Conservation (phyloP, 2,888 invertebrate species). For the Cephonodes hylas region DNA sequence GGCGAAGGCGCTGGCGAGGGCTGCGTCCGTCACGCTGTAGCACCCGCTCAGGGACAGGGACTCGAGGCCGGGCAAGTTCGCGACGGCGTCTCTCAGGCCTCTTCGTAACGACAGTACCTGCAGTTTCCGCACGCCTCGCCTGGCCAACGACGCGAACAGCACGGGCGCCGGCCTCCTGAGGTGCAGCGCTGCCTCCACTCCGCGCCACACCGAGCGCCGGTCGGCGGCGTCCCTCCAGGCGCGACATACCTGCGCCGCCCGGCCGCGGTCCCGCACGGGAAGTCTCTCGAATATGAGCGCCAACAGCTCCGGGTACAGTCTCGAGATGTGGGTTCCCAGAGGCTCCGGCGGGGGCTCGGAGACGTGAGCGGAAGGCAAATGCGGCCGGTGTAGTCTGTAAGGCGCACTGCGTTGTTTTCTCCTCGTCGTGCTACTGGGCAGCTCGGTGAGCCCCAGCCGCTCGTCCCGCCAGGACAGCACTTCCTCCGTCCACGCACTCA, state of each 20-base stretch:
- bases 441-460: slow-evolving; percentile 69
- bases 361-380: slow-evolving; percentile 74
- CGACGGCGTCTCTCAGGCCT: slow-evolving; percentile 91
- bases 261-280: slow-evolving; percentile 92
- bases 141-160: slow-evolving; percentile 91
- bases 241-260: slow-evolving; percentile 93
- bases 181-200: slow-evolving; percentile 95
- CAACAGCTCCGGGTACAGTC: slow-evolving; percentile 94
- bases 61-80: slow-evolving; percentile 91
- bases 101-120: slow-evolving; percentile 93
- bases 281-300: slow-evolving; percentile 95
- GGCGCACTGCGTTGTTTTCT: slow-evolving; percentile 83
- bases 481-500: slow-evolving; percentile 79
- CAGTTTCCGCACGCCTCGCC: slow-evolving; percentile 92
- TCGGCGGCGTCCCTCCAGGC: slow-evolving; percentile 96
- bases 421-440: slow-evolving; percentile 62
- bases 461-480: slow-evolving; percentile 75
- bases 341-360: slow-evolving; percentile 73
- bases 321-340: slow-evolving; percentile 88
- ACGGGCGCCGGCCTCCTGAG: slow-evolving; percentile 90
- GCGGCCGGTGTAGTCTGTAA: slow-evolving; percentile 85
- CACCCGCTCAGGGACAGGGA: slow-evolving; percentile 95
- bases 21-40: slow-evolving; percentile 94
- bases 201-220: slow-evolving; percentile 95
- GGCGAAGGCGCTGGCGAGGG: slow-evolving; percentile 90